Evolutionary conservation across 2,888 invertebrate species (phyloP).

Genomic region (Mythimna lalbum): DNA sequence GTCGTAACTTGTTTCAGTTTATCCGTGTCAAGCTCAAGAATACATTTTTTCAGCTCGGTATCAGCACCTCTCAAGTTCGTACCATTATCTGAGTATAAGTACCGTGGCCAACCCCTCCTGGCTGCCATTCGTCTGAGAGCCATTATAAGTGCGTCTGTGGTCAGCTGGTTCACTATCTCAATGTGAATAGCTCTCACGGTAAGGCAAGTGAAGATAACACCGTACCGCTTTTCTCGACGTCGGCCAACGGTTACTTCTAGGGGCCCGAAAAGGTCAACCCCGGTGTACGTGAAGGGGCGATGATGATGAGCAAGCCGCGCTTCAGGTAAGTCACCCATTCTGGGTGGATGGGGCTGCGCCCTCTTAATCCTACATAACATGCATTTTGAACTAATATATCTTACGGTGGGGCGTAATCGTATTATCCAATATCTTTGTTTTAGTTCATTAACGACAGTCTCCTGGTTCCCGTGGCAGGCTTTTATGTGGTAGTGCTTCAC

Average conservation of each 20-base stretch:
- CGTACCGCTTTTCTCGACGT: slow-evolving; percentile 41
- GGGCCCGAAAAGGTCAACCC: slow-evolving; percentile 51
- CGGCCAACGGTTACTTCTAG: slow-evolving; percentile 29
- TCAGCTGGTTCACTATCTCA: slow-evolving; percentile 47
- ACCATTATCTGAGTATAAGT: not conserved
- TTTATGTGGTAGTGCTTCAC: slow-evolving; percentile 44
- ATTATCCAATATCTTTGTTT: slow-evolving; percentile 59
- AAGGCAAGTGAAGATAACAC: slow-evolving; percentile 57
- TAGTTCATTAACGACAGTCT: slow-evolving; percentile 55
- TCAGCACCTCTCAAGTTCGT: too few relatives aligned
- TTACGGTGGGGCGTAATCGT: slow-evolving; percentile 49
- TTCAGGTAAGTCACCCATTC: slow-evolving; percentile 33
- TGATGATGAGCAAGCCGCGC: slow-evolving; percentile 8
- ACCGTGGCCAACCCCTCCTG: slow-evolving; percentile 54
- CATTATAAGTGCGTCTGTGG: slow-evolving; percentile 56
- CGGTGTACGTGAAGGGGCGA: slow-evolving; percentile 10
- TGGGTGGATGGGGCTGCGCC: slow-evolving; percentile 3
- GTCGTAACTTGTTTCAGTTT: too few relatives aligned
- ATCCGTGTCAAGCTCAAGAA: too few relatives aligned
- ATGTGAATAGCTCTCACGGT: slow-evolving; percentile 59
- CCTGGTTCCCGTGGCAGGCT: slow-evolving; percentile 44
- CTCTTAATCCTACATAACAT: slow-evolving; percentile 22
- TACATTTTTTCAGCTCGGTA: too few relatives aligned
- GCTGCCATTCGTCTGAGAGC: slow-evolving; percentile 59
- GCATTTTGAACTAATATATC: not conserved